These are phyloP conservation scores for Fistularia commersonii DNA, from an alignment of 2,797 vertebrate species.

Conservation along the genomic window DNA sequence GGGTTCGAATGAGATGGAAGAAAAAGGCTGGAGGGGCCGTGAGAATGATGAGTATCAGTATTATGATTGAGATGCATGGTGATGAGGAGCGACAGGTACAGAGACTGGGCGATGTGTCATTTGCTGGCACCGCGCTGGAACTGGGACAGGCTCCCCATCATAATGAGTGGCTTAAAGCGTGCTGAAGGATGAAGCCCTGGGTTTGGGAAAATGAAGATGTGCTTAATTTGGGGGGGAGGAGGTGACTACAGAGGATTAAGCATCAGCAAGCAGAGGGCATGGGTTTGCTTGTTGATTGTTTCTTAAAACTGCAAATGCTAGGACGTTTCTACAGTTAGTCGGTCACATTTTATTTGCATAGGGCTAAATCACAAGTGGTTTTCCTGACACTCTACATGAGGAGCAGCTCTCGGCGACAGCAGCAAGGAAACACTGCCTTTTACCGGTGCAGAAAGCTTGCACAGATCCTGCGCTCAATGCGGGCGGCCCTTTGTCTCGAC, in stretches of 20 bases:
- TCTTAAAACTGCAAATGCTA: constrained; percentile 22
- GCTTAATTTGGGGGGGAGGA: constrained; percentile 64
- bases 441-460: too few species aligned
- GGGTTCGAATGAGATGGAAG: constrained; percentile 33
- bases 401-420: too few species aligned
- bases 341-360: too few species aligned
- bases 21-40: constrained; percentile 21
- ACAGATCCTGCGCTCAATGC: too few species aligned
- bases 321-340: constrained; percentile 42
- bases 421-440: too few species aligned
- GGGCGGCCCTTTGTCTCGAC: too few species aligned
- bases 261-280: constrained; percentile 19
- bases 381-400: too few species aligned
- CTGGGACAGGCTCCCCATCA: too few species aligned
- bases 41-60: constrained; percentile 38
- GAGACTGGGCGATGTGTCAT: constrained; percentile 46
- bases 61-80: constrained; percentile 49
- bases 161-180: constrained; percentile 2
- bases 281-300: constrained; percentile 27
- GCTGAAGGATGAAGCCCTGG: constrained; percentile 46
- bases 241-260: constrained; percentile 34
- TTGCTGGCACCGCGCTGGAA: constrained; percentile 2
- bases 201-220: constrained; percentile 31
- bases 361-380: too few species aligned
- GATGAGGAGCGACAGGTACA: constrained; percentile 20